Evolutionary conservation across 2,113 vertebrate species (phyloP), one percentile per base, ranked within the genome.

Genomic region (Oryzias woworae): DNA sequence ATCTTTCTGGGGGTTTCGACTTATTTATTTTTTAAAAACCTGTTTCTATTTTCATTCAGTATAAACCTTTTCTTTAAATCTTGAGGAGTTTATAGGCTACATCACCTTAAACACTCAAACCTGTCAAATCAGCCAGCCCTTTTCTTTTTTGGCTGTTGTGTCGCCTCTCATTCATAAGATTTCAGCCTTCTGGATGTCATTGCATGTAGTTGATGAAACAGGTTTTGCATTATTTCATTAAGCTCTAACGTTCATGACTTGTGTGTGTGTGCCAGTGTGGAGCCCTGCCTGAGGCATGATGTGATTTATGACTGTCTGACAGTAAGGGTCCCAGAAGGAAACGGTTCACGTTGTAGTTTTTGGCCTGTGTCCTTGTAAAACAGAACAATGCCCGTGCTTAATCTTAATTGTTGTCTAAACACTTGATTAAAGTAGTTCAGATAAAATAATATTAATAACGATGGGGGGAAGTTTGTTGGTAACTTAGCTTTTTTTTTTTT

Each of bases 331-430:
- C 43, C 24, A 18, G 17, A 13, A 60, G 55, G 28, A 61, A 53
- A 17, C 17, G 36, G 10, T 31, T 60, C 20, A 14, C 47, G 16
- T 0, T 66, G 44, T 44, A 17, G n/a, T 50, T 66, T 54, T 49
- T 73, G 66, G 62, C 46, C 4, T 15, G 17, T 48, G 22, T 56
- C 49, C 62, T 69, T 14, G 53, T 23, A 63, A 62, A 77, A 66
- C 61, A 73, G 8, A 56, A 18, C n/a, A 53, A 62, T 51, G 18
- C 17, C 18, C 7, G 0, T 17, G 22, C 36, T 31, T 22, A 47
- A 28, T 42, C 36, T 31, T 22, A 47, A 28, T 42, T 18, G 31
- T 24, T 61, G 20, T 41, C 43, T 16, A 15, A 46, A 58, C 23
- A 56, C 44, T 14, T 5, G 47, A 71, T 44, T 48, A 36, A 66